A percentile compares a stretch with the other conserved stretches of the same genome.
Conservation (phyloP, 2,888 invertebrate species). For the Odontothrips loti region DNA sequence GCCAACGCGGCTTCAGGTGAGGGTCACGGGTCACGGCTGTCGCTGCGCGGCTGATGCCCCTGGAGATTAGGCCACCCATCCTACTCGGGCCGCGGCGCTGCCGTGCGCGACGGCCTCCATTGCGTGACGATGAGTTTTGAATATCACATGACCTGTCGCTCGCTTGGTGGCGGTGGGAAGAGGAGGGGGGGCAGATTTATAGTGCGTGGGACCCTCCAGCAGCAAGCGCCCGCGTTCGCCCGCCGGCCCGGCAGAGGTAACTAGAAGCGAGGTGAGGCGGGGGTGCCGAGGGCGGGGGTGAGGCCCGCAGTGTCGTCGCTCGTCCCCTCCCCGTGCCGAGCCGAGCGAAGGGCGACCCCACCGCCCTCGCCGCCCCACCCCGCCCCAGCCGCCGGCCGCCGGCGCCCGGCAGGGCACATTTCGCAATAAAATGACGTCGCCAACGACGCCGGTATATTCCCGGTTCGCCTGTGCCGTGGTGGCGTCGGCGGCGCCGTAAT, state of each 20-base stretch:
- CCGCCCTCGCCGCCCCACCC: neutral
- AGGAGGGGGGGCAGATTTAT: neutral
- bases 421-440: neutral
- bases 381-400: neutral
- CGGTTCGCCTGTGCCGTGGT: neutral
- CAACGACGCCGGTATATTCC: neutral
- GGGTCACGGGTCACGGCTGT: neutral
- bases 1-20: constrained; percentile 31
- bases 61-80: constrained; percentile 21
- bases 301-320: neutral
- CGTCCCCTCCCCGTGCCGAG: neutral
- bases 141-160: constrained; percentile 22
- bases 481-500: neutral
- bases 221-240: neutral
- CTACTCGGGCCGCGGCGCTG: neutral
- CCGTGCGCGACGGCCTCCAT: neutral
- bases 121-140: constrained; percentile 24
- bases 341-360: too few relatives aligned
- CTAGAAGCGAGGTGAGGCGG: neutral
- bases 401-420: too few relatives aligned
- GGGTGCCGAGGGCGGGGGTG: neutral
- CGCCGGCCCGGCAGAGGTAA: neutral
- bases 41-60: neutral
- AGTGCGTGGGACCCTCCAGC: constrained; percentile 5
- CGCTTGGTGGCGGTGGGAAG: neutral